A percentile compares a stretch with the other conserved stretches of the same genome.
phyloP scores from a whole-genome alignment of 2,113 vertebrate genomes.

The Lasiurus cinereus region DNA sequence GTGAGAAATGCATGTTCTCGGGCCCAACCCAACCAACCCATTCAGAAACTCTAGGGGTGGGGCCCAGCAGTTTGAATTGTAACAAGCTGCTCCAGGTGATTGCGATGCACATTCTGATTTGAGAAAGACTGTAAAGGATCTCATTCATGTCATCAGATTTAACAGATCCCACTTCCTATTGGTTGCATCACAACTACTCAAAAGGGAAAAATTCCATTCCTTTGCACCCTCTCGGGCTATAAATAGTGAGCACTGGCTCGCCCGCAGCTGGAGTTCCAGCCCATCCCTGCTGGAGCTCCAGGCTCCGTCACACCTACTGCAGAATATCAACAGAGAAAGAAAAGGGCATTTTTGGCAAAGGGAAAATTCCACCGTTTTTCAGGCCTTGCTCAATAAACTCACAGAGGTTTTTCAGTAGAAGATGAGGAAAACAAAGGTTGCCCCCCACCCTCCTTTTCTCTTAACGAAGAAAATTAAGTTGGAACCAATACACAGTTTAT shows the following conservation, averaged over 20 bases:
- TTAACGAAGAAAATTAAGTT: background rate
- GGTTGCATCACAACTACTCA: conserved; percentile 5
- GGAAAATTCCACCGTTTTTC: background rate
- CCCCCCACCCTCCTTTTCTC: background rate
- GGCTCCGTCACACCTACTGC: background rate
- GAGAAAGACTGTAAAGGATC: background rate
- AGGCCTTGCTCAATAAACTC: background rate
- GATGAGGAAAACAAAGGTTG: background rate
- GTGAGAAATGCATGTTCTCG: background rate
- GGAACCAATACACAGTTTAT: background rate
- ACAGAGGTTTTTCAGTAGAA: background rate
- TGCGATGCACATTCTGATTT: background rate
- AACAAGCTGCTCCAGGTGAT: background rate
- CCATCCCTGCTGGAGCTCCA: background rate
- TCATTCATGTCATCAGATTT: background rate
- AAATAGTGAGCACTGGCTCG: conserved; percentile 77
- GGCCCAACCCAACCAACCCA: background rate
- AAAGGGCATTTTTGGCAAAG: background rate
- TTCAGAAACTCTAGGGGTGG: background rate
- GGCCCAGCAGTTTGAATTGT: background rate
- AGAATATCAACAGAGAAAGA: background rate
- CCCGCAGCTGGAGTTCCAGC: conserved; percentile 68
- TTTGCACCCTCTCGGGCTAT: conserved; percentile 23
- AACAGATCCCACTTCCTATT: conserved; percentile 49
- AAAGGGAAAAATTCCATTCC: conserved; percentile 55